These are phyloP conservation scores for Melitaea athalia DNA, from an alignment of 2,888 invertebrate species.

Conservation along the genomic window DNA sequence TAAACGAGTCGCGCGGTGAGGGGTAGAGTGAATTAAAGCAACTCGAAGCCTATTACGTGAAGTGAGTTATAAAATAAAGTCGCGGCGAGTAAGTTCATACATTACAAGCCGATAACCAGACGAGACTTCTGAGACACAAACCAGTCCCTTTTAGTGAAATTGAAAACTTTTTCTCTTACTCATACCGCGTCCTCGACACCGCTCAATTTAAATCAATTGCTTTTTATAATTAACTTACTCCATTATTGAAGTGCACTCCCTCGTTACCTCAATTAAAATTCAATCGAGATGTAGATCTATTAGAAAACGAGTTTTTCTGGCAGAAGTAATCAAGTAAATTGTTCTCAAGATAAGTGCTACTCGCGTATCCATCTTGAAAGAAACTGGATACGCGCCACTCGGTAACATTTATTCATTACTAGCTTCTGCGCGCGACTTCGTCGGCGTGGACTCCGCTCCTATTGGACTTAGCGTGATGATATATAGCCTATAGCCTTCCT, in stretches of 20 bases:
- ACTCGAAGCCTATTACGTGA: slow-evolving; percentile 75
- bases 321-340: slow-evolving; percentile 63
- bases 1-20: slow-evolving; percentile 49
- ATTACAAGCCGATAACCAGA: slow-evolving; percentile 83
- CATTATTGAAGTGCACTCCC: slow-evolving; percentile 75
- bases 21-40: slow-evolving; percentile 72
- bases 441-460: too few relatives aligned
- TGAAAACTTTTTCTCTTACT: slow-evolving; percentile 83
- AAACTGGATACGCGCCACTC: slow-evolving; percentile 30
- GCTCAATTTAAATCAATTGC: slow-evolving; percentile 81
- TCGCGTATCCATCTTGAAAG: slow-evolving; percentile 24
- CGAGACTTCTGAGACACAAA: slow-evolving; percentile 82
- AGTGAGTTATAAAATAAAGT: slow-evolving; percentile 82
- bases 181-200: slow-evolving; percentile 77
- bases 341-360: slow-evolving; percentile 52
- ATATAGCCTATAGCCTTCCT: too few relatives aligned
- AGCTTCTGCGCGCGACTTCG: too few relatives aligned
- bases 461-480: too few relatives aligned
- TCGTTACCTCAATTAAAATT: slow-evolving; percentile 77
- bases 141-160: slow-evolving; percentile 84
- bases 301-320: slow-evolving; percentile 67
- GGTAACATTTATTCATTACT: slow-evolving; percentile 28
- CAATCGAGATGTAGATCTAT: slow-evolving; percentile 76
- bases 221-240: slow-evolving; percentile 81
- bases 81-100: slow-evolving; percentile 79